Evolutionary conservation across 2,888 invertebrate genomes (phyloP), one percentile per base, ranked within the genome.

Genomic region (Hirtodrosophila histrioides): DNA sequence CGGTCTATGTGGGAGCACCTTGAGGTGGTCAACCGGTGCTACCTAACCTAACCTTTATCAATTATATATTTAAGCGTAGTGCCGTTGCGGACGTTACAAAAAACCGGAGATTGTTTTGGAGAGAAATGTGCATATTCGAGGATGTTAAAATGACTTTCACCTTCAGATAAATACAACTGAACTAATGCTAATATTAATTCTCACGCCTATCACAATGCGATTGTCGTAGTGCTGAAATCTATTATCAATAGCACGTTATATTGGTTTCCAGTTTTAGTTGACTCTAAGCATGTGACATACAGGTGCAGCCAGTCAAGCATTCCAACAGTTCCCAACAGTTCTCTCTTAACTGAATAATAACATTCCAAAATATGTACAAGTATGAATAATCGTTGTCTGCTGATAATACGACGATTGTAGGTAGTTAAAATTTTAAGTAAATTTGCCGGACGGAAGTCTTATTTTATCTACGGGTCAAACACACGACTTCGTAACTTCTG

Each of bases 201-300:
- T 10, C 5, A 9, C 11, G 53, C 40, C 61, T 53, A 54, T 40
- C 35, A n/a, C 33, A 56, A 10, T 41, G 46, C 44, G 31, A 55
- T 36, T 40, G 60, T 56, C 29, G 36, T 17, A 23, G 11, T 39
- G 24, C 10, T 12, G 17, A 17, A 17, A 62, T 33, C 49, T 8
- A 44, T 57, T 61, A 61, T 70, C 65, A 63, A 46, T 1, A 45
- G 4, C 2, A 29, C 17, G 9, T 27, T 27, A 8, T 27, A 24
- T 9, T 50, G 27, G 36, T 31, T 35, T 17, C 3, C 44, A 48
- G 37, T 56, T 49, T 9, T 31, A 57, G 45, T 51, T 67, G 23
- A 57, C 35, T 44, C 48, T 55, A 45, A 57, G 33, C 86, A 75
- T 86, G 81, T 81, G 84, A 83, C 66, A 78, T 23, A 40, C 44